Evolutionary conservation across 2,888 invertebrate species (phyloP), one percentile per base, ranked within the genome.

Genomic region (Phragmatobia fuliginosa): DNA sequence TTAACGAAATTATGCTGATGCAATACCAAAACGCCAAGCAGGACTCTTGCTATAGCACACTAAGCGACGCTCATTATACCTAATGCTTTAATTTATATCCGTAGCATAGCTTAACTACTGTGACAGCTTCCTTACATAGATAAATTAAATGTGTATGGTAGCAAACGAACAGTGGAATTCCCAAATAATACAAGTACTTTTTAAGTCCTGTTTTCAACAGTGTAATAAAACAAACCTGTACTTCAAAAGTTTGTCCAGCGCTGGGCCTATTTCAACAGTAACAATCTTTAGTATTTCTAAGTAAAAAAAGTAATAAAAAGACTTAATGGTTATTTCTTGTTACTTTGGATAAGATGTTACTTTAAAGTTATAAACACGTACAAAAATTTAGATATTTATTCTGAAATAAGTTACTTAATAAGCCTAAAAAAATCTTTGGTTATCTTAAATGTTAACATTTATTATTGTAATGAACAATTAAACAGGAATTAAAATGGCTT

Each of bases 101-200:
- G 52, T 49, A 38, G 70, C 65, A 25, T 72, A 28, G 68, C 68
- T 68, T 33, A 2, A 1, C 10, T 56, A 70, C 66, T 82, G 64
- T 66, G 66, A 4, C 5, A 4, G 11, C 2, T 6, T 14, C 73
- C 64, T 68, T 56, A 71, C 67, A 82, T 83, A 85, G 85, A 85
- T 80, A 85, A 85, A 68, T 84, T 82, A 82, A 85, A 78, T 78
- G 75, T 70, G 72, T 73, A 73, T 73, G 74, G 70, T 78, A 74
- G 77, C 75, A 73, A 36, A 52, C 71, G n/a, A 32, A 80, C 81
- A 81, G 78, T 73, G 86, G 86, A 86, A 87, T 87, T 85, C 68
- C 87, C 87, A 84, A 87, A 87, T 84, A 83, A 80, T 83, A 77
- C 78, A 79, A 73, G 68, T 11, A 70, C 18, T 65, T 67, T 72